phyloP scores from a whole-genome alignment of 2,113 vertebrate genomes.

The Cyprinus carpio region DNA sequence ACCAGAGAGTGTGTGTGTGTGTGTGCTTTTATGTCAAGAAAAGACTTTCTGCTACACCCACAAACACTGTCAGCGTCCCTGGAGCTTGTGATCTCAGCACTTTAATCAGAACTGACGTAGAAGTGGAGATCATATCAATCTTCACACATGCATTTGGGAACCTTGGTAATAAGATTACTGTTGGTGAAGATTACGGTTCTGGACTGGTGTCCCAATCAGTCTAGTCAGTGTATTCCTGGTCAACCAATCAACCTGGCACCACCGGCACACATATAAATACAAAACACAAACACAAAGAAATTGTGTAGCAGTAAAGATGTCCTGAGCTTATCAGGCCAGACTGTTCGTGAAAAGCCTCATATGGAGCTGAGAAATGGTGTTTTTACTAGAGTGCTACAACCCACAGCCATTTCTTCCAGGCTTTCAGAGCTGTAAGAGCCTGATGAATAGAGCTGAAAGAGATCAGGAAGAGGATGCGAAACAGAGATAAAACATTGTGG shows the following conservation, averaged over 20 bases:
- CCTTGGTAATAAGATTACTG: conserved; percentile 14
- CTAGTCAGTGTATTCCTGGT: not conserved
- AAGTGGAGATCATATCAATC: conserved; percentile 1
- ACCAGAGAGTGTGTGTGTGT: not conserved
- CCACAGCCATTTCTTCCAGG: not conserved
- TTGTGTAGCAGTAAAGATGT: not conserved
- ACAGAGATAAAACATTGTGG: conserved; percentile 8
- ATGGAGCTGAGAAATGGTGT: not conserved
- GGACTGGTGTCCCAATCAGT: not conserved
- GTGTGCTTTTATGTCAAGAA: not conserved
- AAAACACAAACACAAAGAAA: not conserved
- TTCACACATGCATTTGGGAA: not conserved
- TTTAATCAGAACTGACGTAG: conserved; percentile 12
- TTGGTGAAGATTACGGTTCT: not conserved
- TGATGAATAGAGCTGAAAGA: conserved; percentile 9
- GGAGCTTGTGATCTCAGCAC: conserved; percentile 1
- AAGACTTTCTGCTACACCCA: not conserved
- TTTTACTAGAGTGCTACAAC: conserved; percentile 4
- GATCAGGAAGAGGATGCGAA: conserved; percentile 23
- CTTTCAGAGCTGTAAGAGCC: conserved; percentile 21
- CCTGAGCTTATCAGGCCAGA: not conserved
- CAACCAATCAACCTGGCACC: conserved; percentile 5
- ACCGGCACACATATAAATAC: not conserved
- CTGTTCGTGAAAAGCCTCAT: not conserved
- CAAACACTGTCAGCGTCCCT: not conserved